Conservation (phyloP, 2,888 invertebrate genomes). For the Scaptomyza tumidula region DNA sequence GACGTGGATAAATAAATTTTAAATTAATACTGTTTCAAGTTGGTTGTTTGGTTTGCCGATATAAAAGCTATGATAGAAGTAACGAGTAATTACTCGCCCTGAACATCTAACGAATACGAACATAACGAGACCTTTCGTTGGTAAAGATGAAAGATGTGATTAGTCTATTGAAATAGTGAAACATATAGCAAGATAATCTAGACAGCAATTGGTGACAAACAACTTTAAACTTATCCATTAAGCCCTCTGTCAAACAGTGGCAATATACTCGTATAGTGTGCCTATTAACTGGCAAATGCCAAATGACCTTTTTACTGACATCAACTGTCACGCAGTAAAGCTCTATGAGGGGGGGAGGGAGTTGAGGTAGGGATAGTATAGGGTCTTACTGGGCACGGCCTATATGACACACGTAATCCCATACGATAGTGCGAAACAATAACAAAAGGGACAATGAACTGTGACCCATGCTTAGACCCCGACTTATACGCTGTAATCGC, state of each 20-base stretch:
- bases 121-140: too few species aligned
- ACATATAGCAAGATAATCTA: neutral
- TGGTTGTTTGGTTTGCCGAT: too few species aligned
- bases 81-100: neutral
- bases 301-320: constrained; percentile 46
- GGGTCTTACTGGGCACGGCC: constrained; percentile 19
- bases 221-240: constrained; percentile 7
- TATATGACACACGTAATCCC: constrained; percentile 54
- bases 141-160: too few species aligned
- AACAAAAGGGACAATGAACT: constrained; percentile 31
- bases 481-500: constrained; percentile 54
- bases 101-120: neutral
- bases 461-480: constrained; percentile 46
- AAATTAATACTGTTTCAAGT: too few species aligned
- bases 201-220: neutral
- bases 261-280: constrained; percentile 29
- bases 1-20: too few species aligned
- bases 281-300: constrained; percentile 15
- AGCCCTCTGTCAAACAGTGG: constrained; percentile 28
- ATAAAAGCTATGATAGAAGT: neutral
- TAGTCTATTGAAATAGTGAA: neutral
- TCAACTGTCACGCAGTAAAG: constrained; percentile 27
- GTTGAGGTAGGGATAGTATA: too few species aligned
- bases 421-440: constrained; percentile 46
- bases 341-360: too few species aligned